Evolutionary conservation across 2,113 vertebrate species (phyloP), one percentile per base, ranked within the genome.

Genomic region (Pandion haliaetus): DNA sequence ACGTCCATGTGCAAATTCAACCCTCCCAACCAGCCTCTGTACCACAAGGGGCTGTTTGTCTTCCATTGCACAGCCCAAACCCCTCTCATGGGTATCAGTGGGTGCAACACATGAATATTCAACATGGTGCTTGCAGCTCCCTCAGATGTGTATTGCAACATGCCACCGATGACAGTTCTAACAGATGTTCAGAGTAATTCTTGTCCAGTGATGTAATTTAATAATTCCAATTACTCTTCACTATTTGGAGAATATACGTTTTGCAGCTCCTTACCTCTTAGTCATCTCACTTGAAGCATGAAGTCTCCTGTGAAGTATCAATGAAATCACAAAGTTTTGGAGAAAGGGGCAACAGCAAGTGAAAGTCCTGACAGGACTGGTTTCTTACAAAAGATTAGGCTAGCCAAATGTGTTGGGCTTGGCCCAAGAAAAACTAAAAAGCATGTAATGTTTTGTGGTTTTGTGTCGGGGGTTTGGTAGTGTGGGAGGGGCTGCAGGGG

Each of bases 1-100:
- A 57, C 0, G 0, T 52, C 25, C 3, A 0, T 17, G 23, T 17
- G 24, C 24, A 87, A 47, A 79, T 67, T 21, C 1, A 2, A 54
- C 17, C 9, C n/a, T 65, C 29, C 26, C 67, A 50, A 40, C 8
- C 57, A 59, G 21, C 7, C 31, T 47, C 18, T 4, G 3, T 47
- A 21, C 26, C n/a, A 36, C 6, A 19, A 57, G 31, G 12, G 4
- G 17, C 59, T 82, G 14, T 34, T 71, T 21, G 58, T 45, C 77
- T 65, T 70, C n/a, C 28, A 31, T 9, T 58, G 67, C 28, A 36
- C 50, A 88, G 55, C 58, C 14, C 31, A 49, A 17, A 29, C 8
- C 32, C 18, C 13, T 66, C 54, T 59, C 17, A 14, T 2, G n/a
- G 14, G 12, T 50, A 49, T 36, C 47, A 61, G n/a, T 31, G 17